Evolutionary conservation across 2,113 vertebrate genomes (phyloP).

Genomic region (Myrmecobius fasciatus): DNA sequence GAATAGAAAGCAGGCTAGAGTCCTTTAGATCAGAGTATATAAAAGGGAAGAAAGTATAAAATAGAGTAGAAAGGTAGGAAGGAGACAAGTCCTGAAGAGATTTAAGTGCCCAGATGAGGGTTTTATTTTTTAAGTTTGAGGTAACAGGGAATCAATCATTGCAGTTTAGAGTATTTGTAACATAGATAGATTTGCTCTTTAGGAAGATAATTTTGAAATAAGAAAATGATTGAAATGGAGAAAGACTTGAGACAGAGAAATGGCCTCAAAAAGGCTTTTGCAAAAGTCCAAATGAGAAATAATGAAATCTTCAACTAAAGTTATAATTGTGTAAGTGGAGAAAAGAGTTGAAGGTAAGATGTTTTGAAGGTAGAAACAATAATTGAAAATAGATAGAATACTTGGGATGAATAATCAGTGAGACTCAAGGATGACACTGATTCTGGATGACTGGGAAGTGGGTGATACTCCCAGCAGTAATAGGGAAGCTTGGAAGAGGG

Average conservation of each 20-base stretch:
- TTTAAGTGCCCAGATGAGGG: not conserved
- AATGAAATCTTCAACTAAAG: not conserved
- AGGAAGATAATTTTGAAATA: not conserved
- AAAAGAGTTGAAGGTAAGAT: not conserved
- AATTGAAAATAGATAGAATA: not conserved
- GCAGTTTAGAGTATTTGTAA: not conserved
- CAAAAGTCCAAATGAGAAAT: not conserved
- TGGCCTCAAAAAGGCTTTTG: not conserved
- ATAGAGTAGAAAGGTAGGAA: not conserved
- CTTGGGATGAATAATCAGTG: not conserved
- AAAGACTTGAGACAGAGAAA: not conserved
- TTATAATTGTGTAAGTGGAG: not conserved
- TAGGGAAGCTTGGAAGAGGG: not conserved
- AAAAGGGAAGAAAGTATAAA: not conserved
- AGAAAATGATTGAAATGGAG: not conserved
- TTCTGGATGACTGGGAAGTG: not conserved
- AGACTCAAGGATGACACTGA: not conserved
- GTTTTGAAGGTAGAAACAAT: not conserved
- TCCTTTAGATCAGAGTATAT: not conserved
- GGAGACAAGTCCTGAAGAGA: not conserved
- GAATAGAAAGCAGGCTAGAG: not conserved
- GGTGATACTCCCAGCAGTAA: not conserved
- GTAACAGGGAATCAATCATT: not conserved
- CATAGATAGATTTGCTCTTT: not conserved
- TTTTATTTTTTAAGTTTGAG: not conserved